Conservation (phyloP, 2,113 vertebrate genomes). For the Psettodes erumei region DNA sequence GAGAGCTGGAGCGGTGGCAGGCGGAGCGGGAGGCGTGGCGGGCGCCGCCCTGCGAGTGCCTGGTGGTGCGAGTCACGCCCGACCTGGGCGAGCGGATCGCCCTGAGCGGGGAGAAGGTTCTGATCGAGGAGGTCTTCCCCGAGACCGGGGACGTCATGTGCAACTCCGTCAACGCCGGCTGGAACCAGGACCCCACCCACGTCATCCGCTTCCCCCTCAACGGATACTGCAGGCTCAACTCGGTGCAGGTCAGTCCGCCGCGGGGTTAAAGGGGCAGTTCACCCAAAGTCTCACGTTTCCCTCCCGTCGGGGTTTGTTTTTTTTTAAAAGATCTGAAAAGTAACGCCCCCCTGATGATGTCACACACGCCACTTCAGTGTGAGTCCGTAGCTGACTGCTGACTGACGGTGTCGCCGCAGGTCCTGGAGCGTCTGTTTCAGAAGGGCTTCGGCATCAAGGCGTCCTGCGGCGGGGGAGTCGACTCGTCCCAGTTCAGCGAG, state of each 20-base stretch:
- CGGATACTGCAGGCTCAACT: constrained; percentile 92
- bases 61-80: constrained; percentile 91
- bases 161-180: constrained; percentile 92
- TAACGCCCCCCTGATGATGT: no score
- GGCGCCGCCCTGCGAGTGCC: constrained; percentile 87
- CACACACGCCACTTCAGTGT: no score
- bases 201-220: constrained; percentile 94
- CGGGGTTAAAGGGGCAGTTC: no score
- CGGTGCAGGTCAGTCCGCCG: constrained; percentile 86
- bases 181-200: constrained; percentile 96
- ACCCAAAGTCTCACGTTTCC: no score
- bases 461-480: constrained; percentile 90
- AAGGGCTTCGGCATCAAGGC: constrained; percentile 89
- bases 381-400: no score
- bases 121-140: constrained; percentile 93
- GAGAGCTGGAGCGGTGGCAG: constrained; percentile 93
- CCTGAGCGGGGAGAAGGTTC: constrained; percentile 91
- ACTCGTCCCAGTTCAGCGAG: constrained; percentile 95
- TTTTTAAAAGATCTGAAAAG: no score
- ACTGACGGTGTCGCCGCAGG: constrained; percentile 80
- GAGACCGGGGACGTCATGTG: constrained; percentile 95
- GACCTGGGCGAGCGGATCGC: constrained; percentile 93
- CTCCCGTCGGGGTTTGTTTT: no score
- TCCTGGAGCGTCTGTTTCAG: constrained; percentile 92
- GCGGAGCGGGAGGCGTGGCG: constrained; percentile 88